Base-by-base conservation (phyloP, 1,140 invertebrate genomes). In the Drosophila paulistorum region DNA sequence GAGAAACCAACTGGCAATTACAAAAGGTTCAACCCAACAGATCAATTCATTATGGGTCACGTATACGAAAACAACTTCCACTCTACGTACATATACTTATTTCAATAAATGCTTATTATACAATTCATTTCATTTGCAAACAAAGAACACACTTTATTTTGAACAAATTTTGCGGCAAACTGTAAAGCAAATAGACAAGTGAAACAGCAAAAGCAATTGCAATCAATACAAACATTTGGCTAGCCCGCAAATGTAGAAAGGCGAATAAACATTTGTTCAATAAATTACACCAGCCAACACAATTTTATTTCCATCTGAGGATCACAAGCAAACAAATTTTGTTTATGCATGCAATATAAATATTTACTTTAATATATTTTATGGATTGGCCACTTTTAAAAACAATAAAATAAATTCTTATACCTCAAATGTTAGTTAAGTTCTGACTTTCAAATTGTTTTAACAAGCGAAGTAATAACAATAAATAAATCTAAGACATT, bases 221-320 rank as follows among this genome's bases (percentile, higher is more conserved):
- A 61, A 66, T 33, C 59, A 73, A 35, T 35, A 58, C 58, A 41
- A 64, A 55, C 59, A 75, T 41, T 62, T 54, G 54, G 41, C 63
- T 55, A 7, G 9, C 55, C 55, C 55, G 30, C 55, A 58, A 58
- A 58, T 33, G 14, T 59, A 14, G 20, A 51, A 41, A 60, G 54
- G 68, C 63, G 55, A 42, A 55, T 62, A 76, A 70, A 70, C 74
- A 76, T 76, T 76, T 76, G 66, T 60, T 41, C 74, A 65, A 77
- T 77, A 76, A 76, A 76, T 77, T 76, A 76, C 45, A 51, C 45
- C 33, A 63, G 5, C 41, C 61, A 42, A 51, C 59, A 65, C 65
- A 23, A 9, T 20, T 20, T 48, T 48, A 17, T 48, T n/a, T 17
- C 45, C 45, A 48, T 17, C 14, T 17, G 7, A 9, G 2, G 7